Base-by-base conservation (phyloP, 2,888 invertebrate species). In the Acrocyrtus sp. region DNA sequence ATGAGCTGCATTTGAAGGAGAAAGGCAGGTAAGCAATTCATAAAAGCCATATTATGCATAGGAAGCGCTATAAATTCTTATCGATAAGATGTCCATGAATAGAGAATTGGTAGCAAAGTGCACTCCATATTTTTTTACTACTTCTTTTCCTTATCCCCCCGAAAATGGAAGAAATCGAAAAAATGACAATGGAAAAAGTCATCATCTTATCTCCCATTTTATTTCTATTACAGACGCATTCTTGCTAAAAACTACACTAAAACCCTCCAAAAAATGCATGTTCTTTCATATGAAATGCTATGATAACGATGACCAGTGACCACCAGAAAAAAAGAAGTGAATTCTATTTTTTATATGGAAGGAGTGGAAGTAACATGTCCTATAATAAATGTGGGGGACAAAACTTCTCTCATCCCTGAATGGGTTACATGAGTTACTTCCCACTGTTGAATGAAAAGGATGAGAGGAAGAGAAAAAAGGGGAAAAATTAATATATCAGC, bases 401-500 rank as follows among this genome's bases (percentile, higher is more conserved):
- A n/a, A n/a, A n/a, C n/a, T n/a, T n/a, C n/a, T n/a, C n/a, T n/a
- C n/a, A n/a, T n/a, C 15, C 22, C n/a, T 26, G 68, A 62, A 69
- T 69, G 69, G 69, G 69, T 69, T 69, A 62, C 50, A 48, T 24
- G 34, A 48, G 24, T 34, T 34, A 45, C 34, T 45, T 45, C 45
- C 8, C 45, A 34, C 12, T 34, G 34, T 34, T 5, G 34, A 34
- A 34, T 34, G 34, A 56, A 53, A 65, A 29, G 51, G 47, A 65
- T 65, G 54, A 5, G 41, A 21, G 12, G 8, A 47, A 12, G 24
- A 47, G 29, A 60, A 27, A 51, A 68, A 69, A 62, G 69, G 69
- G 69, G 56, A 27, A 62, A 69, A 69, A 69, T 69, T 69, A 61
- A 69, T 69, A 69, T 69, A 69, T 69, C 69, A 69, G 69, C 54